phyloP scores from a whole-genome alignment of 1,140 invertebrate species.

The Orchesella cincta region DNA sequence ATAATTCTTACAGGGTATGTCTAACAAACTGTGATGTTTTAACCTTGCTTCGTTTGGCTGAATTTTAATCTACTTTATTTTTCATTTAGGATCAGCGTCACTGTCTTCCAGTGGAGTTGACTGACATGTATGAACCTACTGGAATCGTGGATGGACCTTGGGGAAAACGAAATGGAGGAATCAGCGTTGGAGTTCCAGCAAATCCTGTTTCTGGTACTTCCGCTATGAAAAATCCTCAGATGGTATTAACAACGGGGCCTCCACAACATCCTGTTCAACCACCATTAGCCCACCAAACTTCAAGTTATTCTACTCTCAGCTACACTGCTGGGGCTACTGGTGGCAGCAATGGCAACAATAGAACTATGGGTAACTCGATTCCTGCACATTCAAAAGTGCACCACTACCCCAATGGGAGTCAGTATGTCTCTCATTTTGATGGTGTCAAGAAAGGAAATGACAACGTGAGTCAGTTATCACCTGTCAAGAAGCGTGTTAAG shows the following conservation, averaged over 20 bases:
- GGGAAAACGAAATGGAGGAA: conserved; percentile 52
- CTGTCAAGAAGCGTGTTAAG: conserved; percentile 97
- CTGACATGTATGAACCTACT: conserved; percentile 62
- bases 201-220: background rate
- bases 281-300: conserved; percentile 50
- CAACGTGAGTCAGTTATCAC: conserved; percentile 77
- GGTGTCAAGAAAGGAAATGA: conserved; percentile 51
- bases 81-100: conserved; percentile 53
- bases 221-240: conserved; percentile 46
- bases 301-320: conserved; percentile 44
- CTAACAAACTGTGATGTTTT: background rate
- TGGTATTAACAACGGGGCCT: conserved; percentile 46
- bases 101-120: conserved; percentile 67
- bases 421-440: conserved; percentile 55
- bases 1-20: conserved; percentile 54
- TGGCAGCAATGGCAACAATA: conserved; percentile 2
- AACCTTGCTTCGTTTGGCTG: background rate
- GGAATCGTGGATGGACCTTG: conserved; percentile 60
- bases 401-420: conserved; percentile 44
- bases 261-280: conserved; percentile 46
- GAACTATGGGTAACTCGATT: conserved; percentile 47
- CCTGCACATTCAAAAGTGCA: conserved; percentile 49
- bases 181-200: conserved; percentile 31
- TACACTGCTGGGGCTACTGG: conserved; percentile 36
- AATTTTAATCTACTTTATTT: conserved; percentile 15